phyloP scores from a whole-genome alignment of 2,113 vertebrate species.

The Pteropus alecto region DNA sequence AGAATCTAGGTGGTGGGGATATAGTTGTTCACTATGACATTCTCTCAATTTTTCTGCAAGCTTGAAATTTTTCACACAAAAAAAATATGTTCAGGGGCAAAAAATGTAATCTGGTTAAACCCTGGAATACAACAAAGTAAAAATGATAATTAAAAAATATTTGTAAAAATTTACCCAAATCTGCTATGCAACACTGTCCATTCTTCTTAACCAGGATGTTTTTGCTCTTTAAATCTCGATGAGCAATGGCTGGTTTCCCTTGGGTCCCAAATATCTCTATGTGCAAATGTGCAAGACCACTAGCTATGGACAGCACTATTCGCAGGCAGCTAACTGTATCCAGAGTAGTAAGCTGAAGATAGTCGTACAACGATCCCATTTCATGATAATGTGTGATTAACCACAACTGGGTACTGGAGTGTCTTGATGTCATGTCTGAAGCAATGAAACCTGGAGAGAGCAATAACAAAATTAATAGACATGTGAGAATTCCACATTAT shows the following conservation, averaged over 20 bases:
- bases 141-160: neutral
- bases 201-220: slow-evolving; percentile 98
- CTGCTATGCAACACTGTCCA: slow-evolving; percentile 98
- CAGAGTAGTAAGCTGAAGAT: slow-evolving; percentile 95
- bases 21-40: neutral
- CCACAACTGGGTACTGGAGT: slow-evolving; percentile 99
- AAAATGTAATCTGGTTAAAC: neutral
- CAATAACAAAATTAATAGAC: neutral
- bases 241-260: slow-evolving; percentile 97
- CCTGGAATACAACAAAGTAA: neutral
- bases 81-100: neutral
- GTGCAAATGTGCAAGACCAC: slow-evolving; percentile 95
- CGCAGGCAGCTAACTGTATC: slow-evolving; percentile 94
- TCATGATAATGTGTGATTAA: slow-evolving; percentile 98
- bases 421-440: slow-evolving; percentile 98
- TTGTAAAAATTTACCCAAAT: slow-evolving; percentile 88
- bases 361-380: slow-evolving; percentile 97
- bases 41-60: neutral
- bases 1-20: neutral
- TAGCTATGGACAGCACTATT: slow-evolving; percentile 94
- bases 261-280: slow-evolving; percentile 99
- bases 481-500: neutral
- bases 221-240: slow-evolving; percentile 98
- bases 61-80: neutral
- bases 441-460: slow-evolving; percentile 92